Conservation (phyloP, 1,140 invertebrate genomes). For the Leptinotarsa lineolata region DNA sequence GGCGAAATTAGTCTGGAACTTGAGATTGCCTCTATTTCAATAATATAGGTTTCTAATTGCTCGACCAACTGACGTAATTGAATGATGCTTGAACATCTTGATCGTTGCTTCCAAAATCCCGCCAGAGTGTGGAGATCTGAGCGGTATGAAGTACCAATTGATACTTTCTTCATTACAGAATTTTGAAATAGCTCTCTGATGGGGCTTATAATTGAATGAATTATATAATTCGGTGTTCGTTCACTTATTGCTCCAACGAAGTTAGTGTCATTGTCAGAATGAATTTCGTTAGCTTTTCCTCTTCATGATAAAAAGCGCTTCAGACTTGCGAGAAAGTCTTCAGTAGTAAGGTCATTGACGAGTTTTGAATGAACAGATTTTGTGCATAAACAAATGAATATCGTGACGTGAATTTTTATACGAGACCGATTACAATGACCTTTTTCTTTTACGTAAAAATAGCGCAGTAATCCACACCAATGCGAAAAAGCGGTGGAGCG, state of each 20-base stretch:
- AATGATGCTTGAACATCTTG: constrained; percentile 10
- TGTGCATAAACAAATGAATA: constrained; percentile 4
- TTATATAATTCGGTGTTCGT: constrained; percentile 18
- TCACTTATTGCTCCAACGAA: constrained; percentile 39
- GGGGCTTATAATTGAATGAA: constrained; percentile 12
- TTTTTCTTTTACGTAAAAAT: constrained; percentile 26
- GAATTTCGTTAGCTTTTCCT: too few species aligned
- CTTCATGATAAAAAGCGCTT: neutral
- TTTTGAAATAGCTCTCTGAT: too few species aligned
- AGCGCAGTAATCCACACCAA: constrained; percentile 21
- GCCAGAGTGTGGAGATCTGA: constrained; percentile 10
- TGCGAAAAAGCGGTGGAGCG: constrained; percentile 40
- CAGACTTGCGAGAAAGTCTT: neutral
- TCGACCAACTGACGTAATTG: neutral
- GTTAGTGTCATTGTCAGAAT: constrained; percentile 43
- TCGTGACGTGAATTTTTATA: too few species aligned
- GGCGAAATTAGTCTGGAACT: too few species aligned
- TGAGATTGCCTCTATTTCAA: too few species aligned
- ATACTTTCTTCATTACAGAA: neutral
- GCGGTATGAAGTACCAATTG: constrained; percentile 52
- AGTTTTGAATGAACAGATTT: neutral
- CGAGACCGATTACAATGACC: too few species aligned
- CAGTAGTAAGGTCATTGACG: neutral
- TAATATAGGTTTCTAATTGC: too few species aligned
- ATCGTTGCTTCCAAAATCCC: constrained; percentile 13